Evolutionary conservation across 2,797 vertebrate species (phyloP), one percentile per base, ranked within the genome.

Genomic region (Chaetophractus vellerosus): DNA sequence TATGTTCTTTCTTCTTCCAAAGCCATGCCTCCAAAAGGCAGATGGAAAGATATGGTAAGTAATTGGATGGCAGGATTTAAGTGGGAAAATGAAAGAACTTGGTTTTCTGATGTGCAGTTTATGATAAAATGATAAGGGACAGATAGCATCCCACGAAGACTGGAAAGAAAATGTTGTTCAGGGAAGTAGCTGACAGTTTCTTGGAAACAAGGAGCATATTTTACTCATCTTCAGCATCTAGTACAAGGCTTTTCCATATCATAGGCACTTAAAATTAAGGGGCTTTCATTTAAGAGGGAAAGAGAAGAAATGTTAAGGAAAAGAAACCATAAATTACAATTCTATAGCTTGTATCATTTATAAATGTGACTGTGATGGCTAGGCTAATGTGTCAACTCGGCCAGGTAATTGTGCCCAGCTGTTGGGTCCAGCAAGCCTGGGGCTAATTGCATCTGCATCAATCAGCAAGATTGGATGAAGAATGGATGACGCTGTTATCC

Each of bases 31-130:
- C 85, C 83, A 41, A 55, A 63, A 79, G 9, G 11, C 91, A 94
- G 23, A 24, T 52, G 38, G 57, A 33, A 76, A 91, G 41, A 55
- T 26, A 61, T 3, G 23, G 59, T 28, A 85, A 64, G 33, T 84
- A 83, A 86, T 64, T 59, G 28, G 23, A 90, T 71, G 48, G 59
- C 18, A 81, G 38, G 26, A 26, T 36, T 14, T 50, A 81, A 38
- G 2, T 66, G 10, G 33, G 16, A 80, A 95, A 90, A 92, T 45
- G 74, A 95, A 68, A 36, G 14, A 71, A 86, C 75, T 88, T 84
- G 19, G 31, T 55, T 9, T 10, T 38, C 28, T 33, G 16, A 21
- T 75, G 2, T 57, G 45, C 63, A 74, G 45, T 63, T 85, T 92
- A 80, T 45, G 31, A 80, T 8, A 94, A 75, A 75, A 68, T 9